Conservation (phyloP, 2,888 invertebrate genomes). For the Unio delphinus region DNA sequence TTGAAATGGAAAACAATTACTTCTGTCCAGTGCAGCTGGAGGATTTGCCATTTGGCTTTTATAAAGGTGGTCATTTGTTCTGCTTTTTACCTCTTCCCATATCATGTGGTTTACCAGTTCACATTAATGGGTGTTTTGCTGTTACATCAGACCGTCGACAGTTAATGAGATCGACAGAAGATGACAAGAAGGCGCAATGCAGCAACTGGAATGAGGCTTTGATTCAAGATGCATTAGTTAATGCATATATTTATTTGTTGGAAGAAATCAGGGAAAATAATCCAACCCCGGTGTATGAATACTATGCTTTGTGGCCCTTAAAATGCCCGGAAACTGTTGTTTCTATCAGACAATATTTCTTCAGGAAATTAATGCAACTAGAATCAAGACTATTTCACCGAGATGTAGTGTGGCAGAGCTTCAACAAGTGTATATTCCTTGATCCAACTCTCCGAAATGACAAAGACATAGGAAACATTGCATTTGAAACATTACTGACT, state of each 20-base stretch:
- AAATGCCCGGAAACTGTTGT: neutral
- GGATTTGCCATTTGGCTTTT: conserved; percentile 30
- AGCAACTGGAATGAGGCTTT: conserved; percentile 33
- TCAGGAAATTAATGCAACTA: neutral
- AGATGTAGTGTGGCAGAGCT: neutral
- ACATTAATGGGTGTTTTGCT: conserved; percentile 60
- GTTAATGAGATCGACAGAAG: conserved; percentile 48
- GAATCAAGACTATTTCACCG: conserved; percentile 4
- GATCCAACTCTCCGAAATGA: conserved; percentile 6
- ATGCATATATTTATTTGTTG: conserved; percentile 25
- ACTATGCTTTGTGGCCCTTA: conserved; percentile 12
- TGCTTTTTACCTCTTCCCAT: conserved; percentile 62
- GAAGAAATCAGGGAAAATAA: neutral
- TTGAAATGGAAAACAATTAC: neutral
- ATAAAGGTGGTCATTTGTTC: conserved; percentile 36
- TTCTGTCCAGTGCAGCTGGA: neutral
- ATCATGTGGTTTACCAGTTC: conserved; percentile 54
- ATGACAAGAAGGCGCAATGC: conserved; percentile 46
- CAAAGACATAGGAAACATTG: conserved; percentile 6
- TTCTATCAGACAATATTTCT: neutral
- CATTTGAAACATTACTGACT: conserved; percentile 2
- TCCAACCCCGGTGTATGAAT: conserved; percentile 1
- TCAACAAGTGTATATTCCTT: conserved; percentile 9
- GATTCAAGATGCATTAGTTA: conserved; percentile 26
- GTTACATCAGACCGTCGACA: conserved; percentile 57